A percentile compares a stretch with the other conserved stretches of the same genome.
phyloP scores from a whole-genome alignment of 2,113 vertebrate genomes.

The Philantomba maxwellii region DNA sequence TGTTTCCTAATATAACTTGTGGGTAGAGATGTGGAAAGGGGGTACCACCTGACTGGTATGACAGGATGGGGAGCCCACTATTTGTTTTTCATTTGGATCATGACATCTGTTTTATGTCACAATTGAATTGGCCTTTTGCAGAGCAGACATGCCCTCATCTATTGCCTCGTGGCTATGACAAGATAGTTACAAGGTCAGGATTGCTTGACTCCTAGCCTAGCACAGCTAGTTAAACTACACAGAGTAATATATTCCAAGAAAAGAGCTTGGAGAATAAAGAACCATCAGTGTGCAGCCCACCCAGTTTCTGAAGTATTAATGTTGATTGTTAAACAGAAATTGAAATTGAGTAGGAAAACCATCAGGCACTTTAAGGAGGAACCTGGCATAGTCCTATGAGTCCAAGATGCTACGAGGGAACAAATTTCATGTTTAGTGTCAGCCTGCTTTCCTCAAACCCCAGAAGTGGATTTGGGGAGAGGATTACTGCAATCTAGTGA shows the following conservation, averaged over 20 bases:
- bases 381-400: not conserved
- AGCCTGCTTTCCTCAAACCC: not conserved
- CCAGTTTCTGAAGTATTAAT: constrained; percentile 29
- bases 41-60: not conserved
- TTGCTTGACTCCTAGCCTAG: not conserved
- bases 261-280: not conserved
- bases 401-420: not conserved
- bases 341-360: constrained; percentile 1
- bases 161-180: not conserved
- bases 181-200: not conserved
- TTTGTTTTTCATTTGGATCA: not conserved
- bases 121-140: not conserved
- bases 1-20: not conserved
- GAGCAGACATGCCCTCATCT: not conserved
- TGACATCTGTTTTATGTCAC: not conserved
- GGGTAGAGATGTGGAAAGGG: not conserved
- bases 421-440: not conserved
- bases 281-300: not conserved
- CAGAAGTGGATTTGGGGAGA: not conserved
- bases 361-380: not conserved
- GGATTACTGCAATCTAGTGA: not conserved
- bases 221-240: not conserved
- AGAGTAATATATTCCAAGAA: constrained; percentile 11
- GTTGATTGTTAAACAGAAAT: not conserved
- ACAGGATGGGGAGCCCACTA: not conserved